phyloP scores from a whole-genome alignment of 2,797 vertebrate species.

The Liparis tanakae region DNA sequence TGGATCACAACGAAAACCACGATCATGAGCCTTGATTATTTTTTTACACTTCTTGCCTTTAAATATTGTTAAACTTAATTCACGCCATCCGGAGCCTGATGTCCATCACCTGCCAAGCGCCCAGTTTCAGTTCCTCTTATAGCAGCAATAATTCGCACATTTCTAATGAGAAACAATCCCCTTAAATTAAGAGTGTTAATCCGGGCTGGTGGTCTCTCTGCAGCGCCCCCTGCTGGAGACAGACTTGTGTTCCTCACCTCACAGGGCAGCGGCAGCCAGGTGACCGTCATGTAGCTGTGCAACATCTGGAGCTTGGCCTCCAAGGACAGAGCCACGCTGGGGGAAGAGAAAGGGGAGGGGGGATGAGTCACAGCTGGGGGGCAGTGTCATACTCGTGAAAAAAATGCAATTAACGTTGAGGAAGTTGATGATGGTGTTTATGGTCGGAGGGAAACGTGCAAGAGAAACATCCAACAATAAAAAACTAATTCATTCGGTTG shows the following conservation, averaged over 20 bases:
- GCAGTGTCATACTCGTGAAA: neutral
- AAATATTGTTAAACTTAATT: too few relatives aligned
- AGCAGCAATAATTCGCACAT: neutral
- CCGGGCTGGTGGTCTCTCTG: neutral
- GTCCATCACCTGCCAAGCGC: too few relatives aligned
- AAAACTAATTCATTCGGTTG: neutral
- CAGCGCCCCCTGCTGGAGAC: neutral
- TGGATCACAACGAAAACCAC: too few relatives aligned
- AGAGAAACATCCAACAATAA: neutral
- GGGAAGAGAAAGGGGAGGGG: neutral
- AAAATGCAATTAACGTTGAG: neutral
- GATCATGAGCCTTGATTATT: too few relatives aligned
- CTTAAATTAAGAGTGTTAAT: neutral
- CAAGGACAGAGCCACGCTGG: constrained; percentile 91
- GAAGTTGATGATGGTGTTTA: neutral
- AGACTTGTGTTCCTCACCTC: constrained; percentile 85
- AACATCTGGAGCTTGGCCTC: constrained; percentile 95
- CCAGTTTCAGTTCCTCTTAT: too few relatives aligned
- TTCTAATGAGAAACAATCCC: neutral
- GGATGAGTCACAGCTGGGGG: constrained; percentile 1
- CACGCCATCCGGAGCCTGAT: too few relatives aligned
- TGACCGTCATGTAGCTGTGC: constrained; percentile 94
- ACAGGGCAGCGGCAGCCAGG: constrained; percentile 90
- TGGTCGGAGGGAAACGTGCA: neutral
- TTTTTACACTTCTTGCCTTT: too few relatives aligned